Base-by-base conservation (phyloP, 2,797 vertebrate genomes). In the Cyclopterus lumpus region DNA sequence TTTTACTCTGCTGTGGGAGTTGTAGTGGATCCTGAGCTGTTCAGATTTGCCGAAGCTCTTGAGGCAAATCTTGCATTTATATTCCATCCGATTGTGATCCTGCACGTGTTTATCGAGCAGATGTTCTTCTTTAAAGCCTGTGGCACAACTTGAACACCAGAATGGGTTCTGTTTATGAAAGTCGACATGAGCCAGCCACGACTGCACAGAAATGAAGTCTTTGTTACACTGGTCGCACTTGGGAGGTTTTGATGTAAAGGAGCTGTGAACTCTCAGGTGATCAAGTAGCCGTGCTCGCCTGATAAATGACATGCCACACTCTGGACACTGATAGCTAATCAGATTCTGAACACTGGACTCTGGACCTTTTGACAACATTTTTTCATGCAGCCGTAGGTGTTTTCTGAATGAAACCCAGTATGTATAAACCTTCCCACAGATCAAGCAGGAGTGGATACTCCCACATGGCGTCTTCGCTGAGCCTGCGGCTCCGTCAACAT, bases 391-490 rank as follows among this genome's bases (percentile, higher is more conserved):
- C 54, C 16, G 76, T 54, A 67, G 79, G 75, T 94, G 94, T 73
- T 94, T 95, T 60, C 12, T 55, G 67, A 90, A 94, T 2, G 93
- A 89, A 42, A 82, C 62, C 6, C 82, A 40, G 58, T 92, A 94
- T 0, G 49, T 74, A 34, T 94, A 95, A 18, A 70, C 40, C 71
- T 95, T 95, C 6, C 92, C 93, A 66, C 94, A 95, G 38, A 86
- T 10, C 0, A 4, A n/a, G 68, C 94, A 95, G n/a, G n/a, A 1
- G 15, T 91, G 88, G 22, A 40, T 49, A 12, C 61, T 71, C 10
- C 30, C 60, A 1, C 8, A 8, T 10, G 74, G 59, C 16, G 67
- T 57, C 2, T 68, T 67, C 55, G n/a, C 2, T 1, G 54, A 34
- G 49, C 7, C 8, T 2, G 44, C 20, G 8, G 15, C 16, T 38